These are phyloP conservation scores for Megaptera novaeangliae DNA, from an alignment of 2,113 vertebrate genomes.

Conservation along the genomic window DNA sequence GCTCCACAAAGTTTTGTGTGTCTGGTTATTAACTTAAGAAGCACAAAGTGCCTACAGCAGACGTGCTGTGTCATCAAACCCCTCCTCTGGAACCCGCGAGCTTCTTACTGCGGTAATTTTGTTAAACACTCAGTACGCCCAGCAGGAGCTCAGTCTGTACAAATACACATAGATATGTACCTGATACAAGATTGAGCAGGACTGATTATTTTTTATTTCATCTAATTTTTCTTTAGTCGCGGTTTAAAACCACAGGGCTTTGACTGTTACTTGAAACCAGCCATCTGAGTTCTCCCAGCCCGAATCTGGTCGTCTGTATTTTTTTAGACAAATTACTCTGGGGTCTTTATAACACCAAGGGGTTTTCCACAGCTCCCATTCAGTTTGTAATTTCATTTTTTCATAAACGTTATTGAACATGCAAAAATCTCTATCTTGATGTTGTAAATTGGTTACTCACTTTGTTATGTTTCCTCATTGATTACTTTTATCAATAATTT, in stretches of 20 bases:
- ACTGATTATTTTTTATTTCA: background rate
- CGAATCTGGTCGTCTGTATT: background rate
- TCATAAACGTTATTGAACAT: background rate
- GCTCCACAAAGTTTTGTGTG: background rate
- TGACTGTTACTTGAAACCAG: background rate
- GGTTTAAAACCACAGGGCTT: background rate
- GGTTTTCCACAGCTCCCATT: background rate
- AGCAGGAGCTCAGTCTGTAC: background rate
- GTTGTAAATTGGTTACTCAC: background rate
- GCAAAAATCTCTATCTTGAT: background rate
- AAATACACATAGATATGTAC: background rate
- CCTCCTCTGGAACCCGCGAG: background rate
- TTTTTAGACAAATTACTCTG: background rate
- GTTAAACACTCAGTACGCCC: rapidly evolving
- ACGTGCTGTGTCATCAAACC: background rate
- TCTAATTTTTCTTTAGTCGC: background rate
- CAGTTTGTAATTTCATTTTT: background rate
- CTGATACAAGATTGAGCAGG: background rate
- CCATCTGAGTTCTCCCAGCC: background rate
- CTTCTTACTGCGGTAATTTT: background rate
- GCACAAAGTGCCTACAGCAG: background rate
- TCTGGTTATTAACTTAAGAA: background rate
- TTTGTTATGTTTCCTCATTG: background rate
- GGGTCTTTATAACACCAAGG: background rate
- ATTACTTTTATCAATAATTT: background rate